Evolutionary conservation across 2,797 vertebrate genomes (phyloP).

Genomic region (Centropyge bicolor): DNA sequence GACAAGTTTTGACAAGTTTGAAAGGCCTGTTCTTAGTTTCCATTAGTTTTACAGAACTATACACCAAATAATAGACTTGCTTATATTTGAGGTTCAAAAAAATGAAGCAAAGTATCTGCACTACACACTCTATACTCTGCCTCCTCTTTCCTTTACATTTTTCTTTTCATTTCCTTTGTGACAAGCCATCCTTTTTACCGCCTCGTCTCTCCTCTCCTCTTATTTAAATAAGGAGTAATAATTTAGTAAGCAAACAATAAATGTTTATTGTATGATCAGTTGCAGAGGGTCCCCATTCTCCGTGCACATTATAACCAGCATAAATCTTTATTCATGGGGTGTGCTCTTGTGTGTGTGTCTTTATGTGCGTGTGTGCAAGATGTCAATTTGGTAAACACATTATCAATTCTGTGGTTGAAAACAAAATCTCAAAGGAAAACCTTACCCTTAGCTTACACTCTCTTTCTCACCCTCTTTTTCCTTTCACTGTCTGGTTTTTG

Average conservation of each 20-base stretch:
- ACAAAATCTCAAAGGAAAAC: conserved; percentile 20
- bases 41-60: not conserved
- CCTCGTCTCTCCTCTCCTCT: not conserved
- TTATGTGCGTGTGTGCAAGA: not conserved
- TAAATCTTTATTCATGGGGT: conserved; percentile 52
- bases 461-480: not conserved
- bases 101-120: not conserved
- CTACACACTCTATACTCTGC: not conserved
- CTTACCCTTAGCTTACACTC: conserved; percentile 2
- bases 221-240: conserved; percentile 23
- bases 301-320: conserved; percentile 25
- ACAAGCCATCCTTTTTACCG: not conserved
- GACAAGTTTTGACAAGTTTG: not conserved
- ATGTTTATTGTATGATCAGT: conserved; percentile 37
- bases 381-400: conserved; percentile 43
- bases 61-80: not conserved
- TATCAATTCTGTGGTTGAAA: conserved; percentile 43
- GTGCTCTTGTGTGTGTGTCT: conserved; percentile 29
- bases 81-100: not conserved
- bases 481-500: conserved; percentile 8
- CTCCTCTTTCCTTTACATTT: not conserved
- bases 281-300: conserved; percentile 10
- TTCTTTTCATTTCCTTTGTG: not conserved
- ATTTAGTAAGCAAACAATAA: conserved; percentile 18
- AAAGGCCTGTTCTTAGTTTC: conserved; percentile 9